Base-by-base conservation (phyloP, 2,888 invertebrate species). In the Serrognathus titanus region DNA sequence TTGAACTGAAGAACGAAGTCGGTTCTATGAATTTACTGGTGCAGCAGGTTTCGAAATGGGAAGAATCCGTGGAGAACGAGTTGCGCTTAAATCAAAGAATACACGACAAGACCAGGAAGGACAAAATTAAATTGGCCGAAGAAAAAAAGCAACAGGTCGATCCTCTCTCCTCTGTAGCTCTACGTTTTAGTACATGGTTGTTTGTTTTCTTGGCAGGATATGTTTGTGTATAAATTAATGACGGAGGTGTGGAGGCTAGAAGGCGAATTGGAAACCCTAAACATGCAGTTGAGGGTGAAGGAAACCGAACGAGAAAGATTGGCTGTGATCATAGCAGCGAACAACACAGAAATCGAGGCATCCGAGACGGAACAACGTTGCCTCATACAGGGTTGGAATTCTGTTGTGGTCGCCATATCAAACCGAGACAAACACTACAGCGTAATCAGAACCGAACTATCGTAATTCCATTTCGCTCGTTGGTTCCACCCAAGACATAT, bases 321-420 rank as follows among this genome's bases (percentile, higher is more conserved):
- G 11, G 80, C 81, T 39, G 80, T 81, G 66, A 79, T 85, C 71
- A 82, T 88, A 31, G 83, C 86, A 0, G 82, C 87, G 59, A 87
- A 87, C n/a, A 86, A 86, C 58, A 83, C 86, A 0, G 90, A 91
- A 69, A 76, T 91, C 16, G 88, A 89, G 70, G 86, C 85, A 16
- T 71, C 90, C 48, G 85, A 88, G 65, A 77, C 83, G 48, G 90
- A 91, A 65, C 85, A 89, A 59, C 84, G 84, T 39, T 84, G 85
- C 3, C 77, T 91, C 12, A 81, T 87, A 60, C 84, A 85, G 66
- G 81, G 88, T 5, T 92, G 91, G 91, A 86, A 88, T 70, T 84
- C 87, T 10, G 87, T 90, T 40, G 81, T 92, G 2, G 79, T 85
- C 9, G 86, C 86, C 55, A 88, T 91, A 59, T 80, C 83, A 16